phyloP scores from a whole-genome alignment of 2,888 invertebrate genomes.

The Dolichopus griseipennis region DNA sequence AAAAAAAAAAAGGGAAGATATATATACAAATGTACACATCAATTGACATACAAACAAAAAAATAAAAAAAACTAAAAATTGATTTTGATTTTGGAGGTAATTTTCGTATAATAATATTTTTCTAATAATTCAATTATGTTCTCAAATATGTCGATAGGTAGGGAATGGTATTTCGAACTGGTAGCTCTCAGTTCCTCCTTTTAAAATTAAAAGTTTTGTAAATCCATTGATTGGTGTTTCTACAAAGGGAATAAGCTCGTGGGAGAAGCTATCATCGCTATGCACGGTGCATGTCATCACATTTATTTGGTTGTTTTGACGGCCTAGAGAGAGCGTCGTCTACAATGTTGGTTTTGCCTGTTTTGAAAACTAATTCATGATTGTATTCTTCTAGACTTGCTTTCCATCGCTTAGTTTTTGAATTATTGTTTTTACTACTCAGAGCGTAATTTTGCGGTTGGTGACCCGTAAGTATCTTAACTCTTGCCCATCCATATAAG shows the following conservation, averaged over 20 bases:
- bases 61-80: too few relatives aligned
- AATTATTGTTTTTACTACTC: slow-evolving; percentile 20
- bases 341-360: slow-evolving; percentile 17
- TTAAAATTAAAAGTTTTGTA: slow-evolving; percentile 20
- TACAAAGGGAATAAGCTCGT: slow-evolving; percentile 15
- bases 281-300: slow-evolving; percentile 12
- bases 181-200: neutral
- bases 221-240: slow-evolving; percentile 21
- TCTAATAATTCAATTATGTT: too few relatives aligned
- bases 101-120: too few relatives aligned
- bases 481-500: slow-evolving; percentile 18
- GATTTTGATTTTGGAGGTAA: too few relatives aligned
- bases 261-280: slow-evolving; percentile 6
- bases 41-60: too few relatives aligned
- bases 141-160: slow-evolving; percentile 9
- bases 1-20: too few relatives aligned
- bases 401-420: slow-evolving; percentile 22
- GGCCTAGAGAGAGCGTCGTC: slow-evolving; percentile 19
- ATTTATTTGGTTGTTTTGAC: slow-evolving; percentile 14
- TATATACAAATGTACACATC: too few relatives aligned
- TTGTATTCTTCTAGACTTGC: slow-evolving; percentile 20
- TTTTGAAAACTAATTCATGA: slow-evolving; percentile 21
- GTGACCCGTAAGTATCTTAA: slow-evolving; percentile 19
- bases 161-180: slow-evolving; percentile 12
- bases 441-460: slow-evolving; percentile 20